phyloP scores from a whole-genome alignment of 2,888 invertebrate species.

The Clunio marinus region DNA sequence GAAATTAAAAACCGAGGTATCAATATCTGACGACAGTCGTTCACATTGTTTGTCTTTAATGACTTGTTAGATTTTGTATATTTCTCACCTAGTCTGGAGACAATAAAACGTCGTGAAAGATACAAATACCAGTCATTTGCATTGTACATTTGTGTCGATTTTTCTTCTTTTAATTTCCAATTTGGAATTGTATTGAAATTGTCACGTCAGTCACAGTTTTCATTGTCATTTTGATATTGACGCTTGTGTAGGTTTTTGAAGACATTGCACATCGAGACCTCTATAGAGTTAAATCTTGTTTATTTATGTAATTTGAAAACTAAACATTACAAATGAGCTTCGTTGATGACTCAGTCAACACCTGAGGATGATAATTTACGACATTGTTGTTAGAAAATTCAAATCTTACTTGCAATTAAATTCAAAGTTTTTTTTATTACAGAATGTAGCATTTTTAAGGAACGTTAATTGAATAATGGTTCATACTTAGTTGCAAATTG shows the following conservation, averaged over 20 bases:
- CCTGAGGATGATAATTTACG: neutral
- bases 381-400: neutral
- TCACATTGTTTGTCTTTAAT: neutral
- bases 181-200: constrained; percentile 17
- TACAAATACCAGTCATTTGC: too few relatives aligned
- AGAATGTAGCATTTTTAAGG: too few relatives aligned
- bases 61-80: too few relatives aligned
- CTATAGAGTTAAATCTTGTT: constrained; percentile 8
- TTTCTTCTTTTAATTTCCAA: constrained; percentile 11
- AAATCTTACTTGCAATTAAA: too few relatives aligned
- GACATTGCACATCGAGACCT: neutral
- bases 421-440: too few relatives aligned
- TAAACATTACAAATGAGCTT: neutral
- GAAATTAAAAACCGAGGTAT: too few relatives aligned
- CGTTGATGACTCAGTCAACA: constrained; percentile 11
- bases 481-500: too few relatives aligned
- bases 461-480: too few relatives aligned
- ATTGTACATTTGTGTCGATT: too few relatives aligned
- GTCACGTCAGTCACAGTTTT: neutral
- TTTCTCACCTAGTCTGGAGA: neutral
- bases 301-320: constrained; percentile 7
- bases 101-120: neutral
- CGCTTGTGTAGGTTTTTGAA: constrained; percentile 24
- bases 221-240: neutral
- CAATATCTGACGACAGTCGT: neutral